These are phyloP conservation scores for silkworm (Bombyx mori) DNA, from an alignment of 1,140 invertebrate genomes.

Conservation along the genomic window ASM3026992v2 NC_085129.1:6155001-6155500, in stretches of 20 bases:
- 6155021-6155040: no score
- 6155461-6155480: no score
- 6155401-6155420: no score
- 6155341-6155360: conserved; percentile 61
- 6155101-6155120: neutral
- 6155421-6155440: no score
- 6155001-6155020: no score
- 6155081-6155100: no score
- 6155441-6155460: no score
- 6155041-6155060: no score
- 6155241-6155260: conserved; percentile 54
- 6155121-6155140: conserved; percentile 7
- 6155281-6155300: conserved; percentile 57
- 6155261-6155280: conserved; percentile 42
- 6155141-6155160: conserved; percentile 11
- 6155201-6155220: conserved; percentile 23
- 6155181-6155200: conserved; percentile 15
- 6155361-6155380: conserved; percentile 37
- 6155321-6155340: conserved; percentile 58
- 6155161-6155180: conserved; percentile 16
- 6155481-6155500: no score
- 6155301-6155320: conserved; percentile 50
- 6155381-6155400: no score
- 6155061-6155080: no score
- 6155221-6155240: conserved; percentile 36